Conservation (phyloP, 2,113 vertebrate genomes). For the Protobothrops flavoviridis region DNA sequence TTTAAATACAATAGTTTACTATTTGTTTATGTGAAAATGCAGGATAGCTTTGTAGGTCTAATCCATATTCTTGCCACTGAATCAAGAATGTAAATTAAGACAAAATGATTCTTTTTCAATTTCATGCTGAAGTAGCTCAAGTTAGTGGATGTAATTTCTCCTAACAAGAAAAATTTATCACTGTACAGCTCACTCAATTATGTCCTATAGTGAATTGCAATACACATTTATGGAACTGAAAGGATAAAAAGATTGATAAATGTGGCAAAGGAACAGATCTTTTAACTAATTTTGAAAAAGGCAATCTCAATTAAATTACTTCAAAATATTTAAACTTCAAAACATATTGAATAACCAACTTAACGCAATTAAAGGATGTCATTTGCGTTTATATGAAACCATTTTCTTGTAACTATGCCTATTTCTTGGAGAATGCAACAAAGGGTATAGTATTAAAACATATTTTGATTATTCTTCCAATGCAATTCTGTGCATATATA, state of each 20-base stretch:
- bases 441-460: background rate
- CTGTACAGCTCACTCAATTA: conserved; percentile 90
- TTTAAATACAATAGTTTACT: conserved; percentile 71
- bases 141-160: conserved; percentile 97
- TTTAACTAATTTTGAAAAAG: conserved; percentile 73
- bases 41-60: conserved; percentile 71
- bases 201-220: conserved; percentile 73
- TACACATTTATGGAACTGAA: conserved; percentile 72
- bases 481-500: background rate
- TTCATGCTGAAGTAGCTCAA: conserved; percentile 99
- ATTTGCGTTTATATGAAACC: conserved; percentile 46
- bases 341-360: conserved; percentile 44
- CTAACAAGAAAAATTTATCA: conserved; percentile 99
- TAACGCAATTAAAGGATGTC: conserved; percentile 34
- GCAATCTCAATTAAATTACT: conserved; percentile 74
- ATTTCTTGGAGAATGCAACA: conserved; percentile 26
- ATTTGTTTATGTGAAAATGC: conserved; percentile 70
- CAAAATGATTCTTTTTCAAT: conserved; percentile 99
- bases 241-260: conserved; percentile 84
- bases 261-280: conserved; percentile 81
- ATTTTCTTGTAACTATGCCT: conserved; percentile 24
- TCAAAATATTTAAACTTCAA: conserved; percentile 66
- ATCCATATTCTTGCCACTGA: conserved; percentile 93
- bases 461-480: conserved; percentile 23
- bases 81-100: conserved; percentile 99